A percentile compares a stretch with the other conserved stretches of the same genome.
Conservation (phyloP, 2,113 vertebrate species). For the Pituophis catenifer region DNA sequence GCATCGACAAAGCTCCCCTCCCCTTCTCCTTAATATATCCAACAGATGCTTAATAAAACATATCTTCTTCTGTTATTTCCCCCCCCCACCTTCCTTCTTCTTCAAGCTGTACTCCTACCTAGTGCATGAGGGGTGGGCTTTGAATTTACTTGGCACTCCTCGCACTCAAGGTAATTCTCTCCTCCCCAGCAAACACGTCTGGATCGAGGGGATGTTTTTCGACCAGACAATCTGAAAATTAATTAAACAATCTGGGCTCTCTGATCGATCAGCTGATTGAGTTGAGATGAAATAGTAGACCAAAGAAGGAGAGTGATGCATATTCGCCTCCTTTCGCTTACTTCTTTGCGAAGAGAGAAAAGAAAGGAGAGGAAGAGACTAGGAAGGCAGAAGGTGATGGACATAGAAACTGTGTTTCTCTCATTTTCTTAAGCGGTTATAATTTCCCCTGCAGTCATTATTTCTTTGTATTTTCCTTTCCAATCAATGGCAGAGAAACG, state of each 20-base stretch:
- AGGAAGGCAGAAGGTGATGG: not conserved
- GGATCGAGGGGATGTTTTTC: not conserved
- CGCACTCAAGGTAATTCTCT: not conserved
- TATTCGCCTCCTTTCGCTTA: slow-evolving; percentile 57
- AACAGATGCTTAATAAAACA: not conserved
- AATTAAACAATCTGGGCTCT: slow-evolving; percentile 41
- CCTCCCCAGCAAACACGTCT: not conserved
- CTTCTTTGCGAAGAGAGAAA: slow-evolving; percentile 45
- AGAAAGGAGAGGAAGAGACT: slow-evolving; percentile 34
- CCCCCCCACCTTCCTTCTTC: too few species aligned
- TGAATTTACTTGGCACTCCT: not conserved
- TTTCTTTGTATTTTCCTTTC: slow-evolving; percentile 69
- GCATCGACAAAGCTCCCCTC: not conserved
- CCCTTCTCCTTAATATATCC: not conserved
- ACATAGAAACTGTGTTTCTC: slow-evolving; percentile 58
- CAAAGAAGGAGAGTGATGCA: slow-evolving; percentile 26
- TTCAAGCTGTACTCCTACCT: not conserved
- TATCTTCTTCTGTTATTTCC: not conserved
- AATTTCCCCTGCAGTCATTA: slow-evolving; percentile 66
- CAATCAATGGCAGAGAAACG: slow-evolving; percentile 72
- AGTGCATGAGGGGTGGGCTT: not conserved
- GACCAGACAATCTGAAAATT: slow-evolving; percentile 36
- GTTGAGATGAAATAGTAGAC: slow-evolving; percentile 38
- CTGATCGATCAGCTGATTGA: slow-evolving; percentile 24
- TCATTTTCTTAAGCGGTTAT: slow-evolving; percentile 67